Evolutionary conservation across 92 coral and sea anemone species (phyloP).

Genomic region (Desmophyllum pertusum): DNA sequence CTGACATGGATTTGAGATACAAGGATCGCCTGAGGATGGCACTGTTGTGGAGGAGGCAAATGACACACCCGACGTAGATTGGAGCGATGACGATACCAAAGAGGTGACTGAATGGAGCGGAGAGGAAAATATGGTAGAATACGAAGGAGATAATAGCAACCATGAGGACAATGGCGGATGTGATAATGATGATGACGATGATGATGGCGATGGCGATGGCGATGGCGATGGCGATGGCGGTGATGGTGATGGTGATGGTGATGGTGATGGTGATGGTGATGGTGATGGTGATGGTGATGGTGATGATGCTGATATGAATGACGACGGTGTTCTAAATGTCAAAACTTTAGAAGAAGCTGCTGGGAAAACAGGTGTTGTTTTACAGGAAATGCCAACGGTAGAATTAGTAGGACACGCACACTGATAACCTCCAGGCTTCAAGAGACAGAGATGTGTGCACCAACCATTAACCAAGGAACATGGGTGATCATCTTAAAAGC

Average conservation of each 20-base stretch:
- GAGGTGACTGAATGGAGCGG: too few relatives aligned
- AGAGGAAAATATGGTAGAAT: too few relatives aligned
- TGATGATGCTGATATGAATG: background rate
- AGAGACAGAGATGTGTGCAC: slow-evolving; percentile 67
- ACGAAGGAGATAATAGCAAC: too few relatives aligned
- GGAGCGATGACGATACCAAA: slow-evolving; percentile 3
- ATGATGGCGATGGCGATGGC: background rate
- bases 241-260: background rate
- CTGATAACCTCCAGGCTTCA: slow-evolving; percentile 50
- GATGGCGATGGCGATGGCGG: background rate
- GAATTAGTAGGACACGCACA: slow-evolving; percentile 66
- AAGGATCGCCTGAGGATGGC: slow-evolving; percentile 17
- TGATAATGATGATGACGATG: background rate
- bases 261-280: background rate
- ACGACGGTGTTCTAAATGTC: too few relatives aligned
- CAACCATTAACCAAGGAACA: slow-evolving; percentile 61
- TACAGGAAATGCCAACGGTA: slow-evolving; percentile 17
- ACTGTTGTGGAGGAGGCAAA: background rate
- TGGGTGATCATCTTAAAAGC: slow-evolving; percentile 55
- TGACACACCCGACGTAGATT: background rate
- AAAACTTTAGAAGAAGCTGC: too few relatives aligned
- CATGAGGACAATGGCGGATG: background rate
- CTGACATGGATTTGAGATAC: slow-evolving; percentile 40
- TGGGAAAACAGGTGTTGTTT: slow-evolving; percentile 37
- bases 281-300: background rate